A percentile compares a stretch with the other conserved stretches of the same genome.
phyloP scores from a whole-genome alignment of 2,888 invertebrate species.

The Tipula lateralis region DNA sequence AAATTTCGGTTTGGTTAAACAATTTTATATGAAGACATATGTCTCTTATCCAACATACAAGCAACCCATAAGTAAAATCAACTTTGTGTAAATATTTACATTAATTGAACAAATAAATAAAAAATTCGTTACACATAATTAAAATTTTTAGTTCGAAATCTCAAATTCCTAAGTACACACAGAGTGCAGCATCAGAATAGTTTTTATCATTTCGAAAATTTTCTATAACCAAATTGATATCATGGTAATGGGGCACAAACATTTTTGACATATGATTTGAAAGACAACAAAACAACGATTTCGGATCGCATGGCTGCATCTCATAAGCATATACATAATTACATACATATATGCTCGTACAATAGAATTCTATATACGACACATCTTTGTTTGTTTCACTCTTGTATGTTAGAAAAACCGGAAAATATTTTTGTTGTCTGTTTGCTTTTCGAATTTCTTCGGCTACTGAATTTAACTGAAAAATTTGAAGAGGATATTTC shows the following conservation, averaged over 20 bases:
- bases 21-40: neutral
- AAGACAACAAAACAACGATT: neutral
- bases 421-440: slow-evolving; percentile 29
- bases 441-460: slow-evolving; percentile 14
- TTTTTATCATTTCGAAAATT: neutral
- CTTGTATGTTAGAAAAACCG: slow-evolving; percentile 28
- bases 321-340: neutral
- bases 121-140: neutral
- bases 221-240: neutral
- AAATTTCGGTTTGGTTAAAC: neutral
- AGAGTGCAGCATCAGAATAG: neutral
- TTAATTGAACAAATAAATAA: neutral
- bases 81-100: neutral
- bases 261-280: neutral
- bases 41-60: neutral
- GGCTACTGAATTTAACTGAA: slow-evolving; percentile 13
- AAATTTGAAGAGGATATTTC: slow-evolving; percentile 11
- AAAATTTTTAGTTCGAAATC: slow-evolving; percentile 7
- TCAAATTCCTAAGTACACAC: slow-evolving; percentile 6
- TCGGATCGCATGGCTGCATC: neutral
- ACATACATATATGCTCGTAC: no score
- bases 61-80: neutral
- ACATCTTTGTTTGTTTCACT: slow-evolving; percentile 28
- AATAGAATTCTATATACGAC: neutral
- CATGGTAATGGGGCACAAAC: neutral